Base-by-base conservation (phyloP, 2,888 invertebrate species). In the Axea sp. region DNA sequence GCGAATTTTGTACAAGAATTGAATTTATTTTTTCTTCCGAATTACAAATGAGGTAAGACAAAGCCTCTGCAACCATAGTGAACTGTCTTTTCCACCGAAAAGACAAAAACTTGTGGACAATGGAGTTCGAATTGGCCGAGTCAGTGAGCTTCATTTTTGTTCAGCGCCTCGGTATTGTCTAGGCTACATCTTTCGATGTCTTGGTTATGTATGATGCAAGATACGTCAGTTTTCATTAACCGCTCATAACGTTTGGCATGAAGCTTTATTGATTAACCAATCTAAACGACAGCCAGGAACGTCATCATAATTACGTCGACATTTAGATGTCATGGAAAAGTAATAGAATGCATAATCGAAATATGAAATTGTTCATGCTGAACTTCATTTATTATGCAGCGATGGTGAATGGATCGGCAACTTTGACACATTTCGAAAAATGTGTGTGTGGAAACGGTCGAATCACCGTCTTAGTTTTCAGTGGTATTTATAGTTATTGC, bases 201-300 rank as follows among this genome's bases (percentile, higher is more conserved):
- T 72, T 65, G 55, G 31, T 74, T 67, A 68, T 55, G 51, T 37
- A 7, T 26, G 26, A 26, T 17, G 17, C 5, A 26, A 43, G 26
- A 26, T 12, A 53, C 57, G 72, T 57, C 72, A 43, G 39, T 72
- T 72, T 72, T 72, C 72, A 72, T 72, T 64, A 64, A 35, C 26
- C 4, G 26, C 22, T n/a, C 28, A 26, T 6, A 30, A 35, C 59
- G 43, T 33, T 22, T 11, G 31, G 26, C 22, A 22, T 60, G 53
- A 19, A 31, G 53, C 41, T 41, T 35, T 60, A 60, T 59, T 53
- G 60, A 69, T 69, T 53, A 69, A 45, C 37, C 53, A 53, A 60
- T 53, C 39, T 12, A 3, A n/a, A 7, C 22, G 7, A n/a, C 15
- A 15, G 11, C 24, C n/a, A n/a, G 22, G 12, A 22, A 7, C 24